phyloP scores from a whole-genome alignment of 2,113 vertebrate genomes.

The Salminus brasiliensis region DNA sequence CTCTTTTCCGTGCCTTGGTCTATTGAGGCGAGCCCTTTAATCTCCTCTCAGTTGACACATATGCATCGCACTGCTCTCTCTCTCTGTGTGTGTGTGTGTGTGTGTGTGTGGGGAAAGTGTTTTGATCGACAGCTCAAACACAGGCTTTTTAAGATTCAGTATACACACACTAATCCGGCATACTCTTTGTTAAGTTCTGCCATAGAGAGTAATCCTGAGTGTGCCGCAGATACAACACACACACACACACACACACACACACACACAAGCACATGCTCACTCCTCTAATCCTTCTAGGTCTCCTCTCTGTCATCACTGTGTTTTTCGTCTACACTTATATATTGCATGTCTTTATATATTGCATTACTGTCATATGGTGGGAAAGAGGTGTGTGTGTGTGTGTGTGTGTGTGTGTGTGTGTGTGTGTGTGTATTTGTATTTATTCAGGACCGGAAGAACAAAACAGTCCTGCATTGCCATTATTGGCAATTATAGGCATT shows the following conservation, averaged over 20 bases:
- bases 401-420: too few species aligned
- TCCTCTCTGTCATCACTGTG: constrained; percentile 26
- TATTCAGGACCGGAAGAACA: background rate
- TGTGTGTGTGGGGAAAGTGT: constrained; percentile 58
- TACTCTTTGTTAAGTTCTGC: constrained; percentile 50
- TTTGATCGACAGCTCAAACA: constrained; percentile 51
- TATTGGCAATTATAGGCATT: too few species aligned
- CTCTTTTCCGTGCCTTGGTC: constrained; percentile 40
- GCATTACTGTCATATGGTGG: background rate
- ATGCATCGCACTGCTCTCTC: background rate
- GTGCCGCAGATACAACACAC: constrained; percentile 30
- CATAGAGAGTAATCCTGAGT: constrained; percentile 43
- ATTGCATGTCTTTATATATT: constrained; percentile 6
- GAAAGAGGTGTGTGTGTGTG: constrained; percentile 14
- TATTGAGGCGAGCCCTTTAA: constrained; percentile 53
- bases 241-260: constrained; percentile 32
- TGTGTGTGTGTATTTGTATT: background rate
- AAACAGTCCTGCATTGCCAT: too few species aligned
- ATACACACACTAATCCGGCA: constrained; percentile 53
- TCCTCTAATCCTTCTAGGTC: constrained; percentile 29
- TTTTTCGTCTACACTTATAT: constrained; percentile 20
- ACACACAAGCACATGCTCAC: background rate
- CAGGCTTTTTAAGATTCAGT: constrained; percentile 46
- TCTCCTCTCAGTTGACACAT: constrained; percentile 38
- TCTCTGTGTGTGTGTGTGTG: constrained; percentile 61